These are phyloP conservation scores for Taenaris catops DNA, from an alignment of 2,888 invertebrate species.

Conservation along the genomic window DNA sequence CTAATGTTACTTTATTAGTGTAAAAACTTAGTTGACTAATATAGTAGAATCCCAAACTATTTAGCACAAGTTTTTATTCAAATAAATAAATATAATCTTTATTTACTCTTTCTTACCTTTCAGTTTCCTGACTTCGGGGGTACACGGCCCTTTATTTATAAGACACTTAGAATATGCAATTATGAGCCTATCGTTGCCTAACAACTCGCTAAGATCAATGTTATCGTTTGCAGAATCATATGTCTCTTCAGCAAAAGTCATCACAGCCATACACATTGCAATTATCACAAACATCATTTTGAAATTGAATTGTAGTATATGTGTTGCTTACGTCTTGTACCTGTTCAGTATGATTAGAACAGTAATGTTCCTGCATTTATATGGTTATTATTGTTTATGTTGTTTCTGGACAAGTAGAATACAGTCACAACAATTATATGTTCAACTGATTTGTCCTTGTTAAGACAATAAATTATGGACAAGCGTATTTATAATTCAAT, in stretches of 20 bases:
- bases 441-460: constrained; percentile 21
- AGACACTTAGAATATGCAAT: constrained; percentile 84
- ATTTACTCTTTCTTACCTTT: constrained; percentile 82
- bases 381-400: constrained; percentile 14
- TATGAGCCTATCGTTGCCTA: constrained; percentile 83
- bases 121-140: constrained; percentile 84
- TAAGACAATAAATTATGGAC: constrained; percentile 5
- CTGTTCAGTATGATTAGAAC: constrained; percentile 20
- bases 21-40: too few species aligned
- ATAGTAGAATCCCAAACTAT: too few species aligned
- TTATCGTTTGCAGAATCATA: constrained; percentile 83
- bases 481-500: background rate
- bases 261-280: constrained; percentile 36
- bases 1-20: too few species aligned
- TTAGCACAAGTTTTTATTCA: too few species aligned
- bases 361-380: constrained; percentile 20
- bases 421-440: constrained; percentile 22
- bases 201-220: constrained; percentile 83
- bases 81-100: background rate
- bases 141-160: constrained; percentile 83
- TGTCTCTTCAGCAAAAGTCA: constrained; percentile 48
- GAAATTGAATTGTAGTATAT: constrained; percentile 1
- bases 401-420: constrained; percentile 26
- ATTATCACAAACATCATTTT: constrained; percentile 14
- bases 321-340: constrained; percentile 1